Evolutionary conservation across 1,140 invertebrate genomes (phyloP).

Genomic region (Papilio polyxenes): DNA sequence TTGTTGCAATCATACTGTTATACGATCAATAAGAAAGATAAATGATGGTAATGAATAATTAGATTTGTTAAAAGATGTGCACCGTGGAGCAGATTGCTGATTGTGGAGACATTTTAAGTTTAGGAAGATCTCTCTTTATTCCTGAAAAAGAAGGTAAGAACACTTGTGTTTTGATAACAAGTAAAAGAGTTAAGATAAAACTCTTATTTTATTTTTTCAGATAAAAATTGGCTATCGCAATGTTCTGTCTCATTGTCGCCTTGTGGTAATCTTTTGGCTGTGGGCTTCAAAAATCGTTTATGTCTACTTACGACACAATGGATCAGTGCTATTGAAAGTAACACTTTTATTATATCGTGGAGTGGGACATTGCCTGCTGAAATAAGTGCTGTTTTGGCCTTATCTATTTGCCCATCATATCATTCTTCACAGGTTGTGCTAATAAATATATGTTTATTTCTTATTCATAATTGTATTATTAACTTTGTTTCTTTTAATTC

Average conservation of each 20-base stretch:
- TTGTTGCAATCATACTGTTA: background rate
- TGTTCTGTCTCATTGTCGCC: slow-evolving; percentile 87
- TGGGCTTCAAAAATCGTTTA: slow-evolving; percentile 84
- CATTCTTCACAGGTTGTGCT: slow-evolving; percentile 83
- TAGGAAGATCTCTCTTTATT: slow-evolving; percentile 82
- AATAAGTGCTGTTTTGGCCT: slow-evolving; percentile 77
- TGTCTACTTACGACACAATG: slow-evolving; percentile 85
- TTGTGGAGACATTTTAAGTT: slow-evolving; percentile 82
- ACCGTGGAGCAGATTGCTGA: slow-evolving; percentile 86
- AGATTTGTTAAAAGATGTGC: slow-evolving; percentile 68
- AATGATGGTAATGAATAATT: background rate
- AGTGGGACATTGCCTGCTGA: slow-evolving; percentile 78
- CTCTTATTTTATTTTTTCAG: slow-evolving; percentile 66
- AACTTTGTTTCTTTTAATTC: slow-evolving; percentile 43
- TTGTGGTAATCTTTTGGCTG: slow-evolving; percentile 85
- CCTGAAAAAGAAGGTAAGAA: slow-evolving; percentile 74
- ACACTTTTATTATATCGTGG: slow-evolving; percentile 81
- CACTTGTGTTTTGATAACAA: background rate
- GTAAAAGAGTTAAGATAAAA: background rate
- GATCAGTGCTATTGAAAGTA: slow-evolving; percentile 79
- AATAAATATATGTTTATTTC: slow-evolving; percentile 25
- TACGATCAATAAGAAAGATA: background rate
- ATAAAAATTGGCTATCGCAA: slow-evolving; percentile 86
- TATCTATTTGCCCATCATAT: slow-evolving; percentile 82
- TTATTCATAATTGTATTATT: background rate